Evolutionary conservation across 2,888 invertebrate species (phyloP).

Genomic region (Chesias legatella): DNA sequence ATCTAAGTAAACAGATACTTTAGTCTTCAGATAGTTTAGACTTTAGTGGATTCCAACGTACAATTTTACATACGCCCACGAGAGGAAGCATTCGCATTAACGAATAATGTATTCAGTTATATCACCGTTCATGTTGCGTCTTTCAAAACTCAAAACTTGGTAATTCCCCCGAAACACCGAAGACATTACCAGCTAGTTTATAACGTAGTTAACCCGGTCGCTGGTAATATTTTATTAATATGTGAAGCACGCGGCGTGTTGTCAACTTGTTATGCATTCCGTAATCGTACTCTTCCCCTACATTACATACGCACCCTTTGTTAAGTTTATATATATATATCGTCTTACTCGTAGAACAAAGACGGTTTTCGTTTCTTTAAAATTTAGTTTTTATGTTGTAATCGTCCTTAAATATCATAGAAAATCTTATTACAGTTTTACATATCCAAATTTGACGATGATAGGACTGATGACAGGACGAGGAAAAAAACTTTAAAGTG

Average conservation of each 20-base stretch:
- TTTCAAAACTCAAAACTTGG: not conserved
- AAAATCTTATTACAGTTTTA: too few relatives aligned
- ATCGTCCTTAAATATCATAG: too few relatives aligned
- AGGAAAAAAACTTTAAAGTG: too few relatives aligned
- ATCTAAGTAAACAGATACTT: too few relatives aligned
- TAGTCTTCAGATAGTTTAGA: too few relatives aligned
- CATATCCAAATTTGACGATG: too few relatives aligned
- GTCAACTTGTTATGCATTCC: slow-evolving; percentile 40
- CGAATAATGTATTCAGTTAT: not conserved
- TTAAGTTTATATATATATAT: slow-evolving; percentile 29
- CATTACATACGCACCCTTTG: slow-evolving; percentile 36
- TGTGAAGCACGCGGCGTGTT: slow-evolving; percentile 26
- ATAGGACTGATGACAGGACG: too few relatives aligned
- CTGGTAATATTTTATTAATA: slow-evolving; percentile 18
- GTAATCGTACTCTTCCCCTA: slow-evolving; percentile 35
- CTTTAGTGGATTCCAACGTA: too few relatives aligned
- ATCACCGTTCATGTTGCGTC: not conserved
- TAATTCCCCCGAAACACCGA: slow-evolving; percentile 2
- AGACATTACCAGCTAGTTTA: slow-evolving; percentile 11
- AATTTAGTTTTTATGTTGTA: too few relatives aligned
- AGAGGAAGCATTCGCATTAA: not conserved
- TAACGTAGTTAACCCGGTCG: slow-evolving; percentile 7
- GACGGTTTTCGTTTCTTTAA: too few relatives aligned
- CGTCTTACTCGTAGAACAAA: too few relatives aligned
- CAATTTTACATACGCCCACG: too few relatives aligned